Percentiles rank a stretch among this genome's conserved stretches.
Conservation (phyloP, 2,797 vertebrate genomes). For the Phalloptychus januarius region DNA sequence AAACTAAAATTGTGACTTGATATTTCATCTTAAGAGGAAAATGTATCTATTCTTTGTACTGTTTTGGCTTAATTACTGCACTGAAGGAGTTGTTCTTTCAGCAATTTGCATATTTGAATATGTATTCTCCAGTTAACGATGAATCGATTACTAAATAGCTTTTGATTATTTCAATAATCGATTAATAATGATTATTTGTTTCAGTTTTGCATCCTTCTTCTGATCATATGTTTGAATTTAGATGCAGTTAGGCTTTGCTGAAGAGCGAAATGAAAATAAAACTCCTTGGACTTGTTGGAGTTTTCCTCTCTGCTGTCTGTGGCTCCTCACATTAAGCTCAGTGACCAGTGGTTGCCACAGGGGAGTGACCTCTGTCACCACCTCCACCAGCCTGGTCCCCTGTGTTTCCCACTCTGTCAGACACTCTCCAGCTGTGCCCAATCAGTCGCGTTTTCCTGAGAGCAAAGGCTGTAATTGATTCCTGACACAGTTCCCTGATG, state of each 20-base stretch:
- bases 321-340: conserved; percentile 40
- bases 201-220: neutral
- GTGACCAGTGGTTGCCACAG: conserved; percentile 27
- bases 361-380: conserved; percentile 59
- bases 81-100: too few relatives aligned
- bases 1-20: too few relatives aligned
- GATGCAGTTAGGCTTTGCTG: neutral
- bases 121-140: too few relatives aligned
- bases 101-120: too few relatives aligned
- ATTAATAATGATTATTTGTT: too few relatives aligned
- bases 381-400: conserved; percentile 37
- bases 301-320: conserved; percentile 8
- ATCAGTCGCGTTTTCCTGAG: conserved; percentile 57
- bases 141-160: too few relatives aligned
- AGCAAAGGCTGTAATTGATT: conserved; percentile 64
- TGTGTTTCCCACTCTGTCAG: conserved; percentile 43
- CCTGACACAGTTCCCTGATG: conserved; percentile 49
- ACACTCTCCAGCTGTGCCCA: conserved; percentile 61
- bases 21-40: too few relatives aligned
- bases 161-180: too few relatives aligned
- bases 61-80: too few relatives aligned
- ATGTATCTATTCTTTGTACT: too few relatives aligned
- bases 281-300: neutral
- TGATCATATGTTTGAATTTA: neutral
- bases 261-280: neutral